Conservation (phyloP, 2,113 vertebrate species). For the Myrmecophaga tridactyla region DNA sequence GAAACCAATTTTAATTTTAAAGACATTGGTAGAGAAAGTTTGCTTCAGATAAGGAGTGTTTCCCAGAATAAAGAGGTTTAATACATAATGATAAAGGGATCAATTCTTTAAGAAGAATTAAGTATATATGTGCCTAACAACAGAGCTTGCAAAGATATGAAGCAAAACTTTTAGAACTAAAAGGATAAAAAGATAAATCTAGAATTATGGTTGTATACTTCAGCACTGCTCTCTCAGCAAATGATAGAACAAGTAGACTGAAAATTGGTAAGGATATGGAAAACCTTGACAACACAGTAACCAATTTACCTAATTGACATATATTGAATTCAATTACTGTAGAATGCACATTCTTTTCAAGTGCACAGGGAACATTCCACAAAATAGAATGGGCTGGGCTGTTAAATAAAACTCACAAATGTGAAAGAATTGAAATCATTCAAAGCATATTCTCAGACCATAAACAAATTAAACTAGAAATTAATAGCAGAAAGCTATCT, state of each 20-base stretch:
- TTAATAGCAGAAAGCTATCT: neutral
- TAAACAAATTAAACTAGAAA: constrained; percentile 4
- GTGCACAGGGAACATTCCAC: neutral
- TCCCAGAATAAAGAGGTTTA: neutral
- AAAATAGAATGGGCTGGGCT: neutral
- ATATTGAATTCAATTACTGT: neutral
- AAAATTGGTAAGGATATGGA: neutral
- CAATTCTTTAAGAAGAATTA: neutral
- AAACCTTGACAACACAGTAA: neutral
- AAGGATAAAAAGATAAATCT: neutral
- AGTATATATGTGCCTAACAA: neutral
- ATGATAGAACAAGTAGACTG: neutral
- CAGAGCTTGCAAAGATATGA: neutral
- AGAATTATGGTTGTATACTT: neutral
- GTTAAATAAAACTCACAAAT: neutral
- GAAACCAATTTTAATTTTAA: neutral
- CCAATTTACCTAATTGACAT: neutral
- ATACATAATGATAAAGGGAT: neutral
- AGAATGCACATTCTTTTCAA: neutral
- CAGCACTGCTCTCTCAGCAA: neutral
- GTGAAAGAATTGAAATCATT: constrained; percentile 25
- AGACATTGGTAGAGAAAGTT: neutral
- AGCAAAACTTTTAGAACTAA: neutral
- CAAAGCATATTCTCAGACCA: neutral
- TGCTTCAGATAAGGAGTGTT: neutral